Evolutionary conservation across 2,797 vertebrate species (phyloP).

Genomic region (Sebastes nivosus): DNA sequence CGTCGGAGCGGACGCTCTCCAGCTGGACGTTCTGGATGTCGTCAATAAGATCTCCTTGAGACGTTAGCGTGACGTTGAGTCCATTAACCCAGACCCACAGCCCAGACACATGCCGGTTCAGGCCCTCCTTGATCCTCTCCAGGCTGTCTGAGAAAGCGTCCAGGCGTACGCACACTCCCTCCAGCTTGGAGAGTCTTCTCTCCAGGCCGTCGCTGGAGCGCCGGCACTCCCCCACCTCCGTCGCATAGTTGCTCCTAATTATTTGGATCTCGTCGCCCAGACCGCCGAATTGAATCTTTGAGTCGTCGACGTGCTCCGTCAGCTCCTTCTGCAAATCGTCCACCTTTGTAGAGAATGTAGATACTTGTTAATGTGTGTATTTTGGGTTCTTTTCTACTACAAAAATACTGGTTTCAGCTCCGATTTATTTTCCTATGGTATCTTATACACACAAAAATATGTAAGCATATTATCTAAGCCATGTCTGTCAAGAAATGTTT

Average conservation of each 20-base stretch:
- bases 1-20: conserved; percentile 75
- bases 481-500: conserved; percentile 29
- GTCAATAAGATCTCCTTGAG: conserved; percentile 82
- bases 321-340: conserved; percentile 84
- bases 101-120: conserved; percentile 87
- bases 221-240: conserved; percentile 80
- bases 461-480: conserved; percentile 24
- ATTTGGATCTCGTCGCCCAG: conserved; percentile 80
- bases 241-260: conserved; percentile 73
- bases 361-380: conserved; percentile 31
- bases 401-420: conserved; percentile 23
- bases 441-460: conserved; percentile 35
- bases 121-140: conserved; percentile 86
- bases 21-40: conserved; percentile 85
- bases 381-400: not conserved
- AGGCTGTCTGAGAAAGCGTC: conserved; percentile 86
- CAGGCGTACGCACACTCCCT: conserved; percentile 87
- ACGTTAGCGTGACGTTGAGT: conserved; percentile 84
- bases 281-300: conserved; percentile 75
- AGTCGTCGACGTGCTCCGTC: conserved; percentile 80
- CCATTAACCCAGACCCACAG: conserved; percentile 90
- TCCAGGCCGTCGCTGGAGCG: conserved; percentile 82
- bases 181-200: conserved; percentile 86
- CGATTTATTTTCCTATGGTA: conserved; percentile 32
- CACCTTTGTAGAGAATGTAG: conserved; percentile 71